Conservation (phyloP, 2,888 invertebrate species). For the Achlya flavicornis region DNA sequence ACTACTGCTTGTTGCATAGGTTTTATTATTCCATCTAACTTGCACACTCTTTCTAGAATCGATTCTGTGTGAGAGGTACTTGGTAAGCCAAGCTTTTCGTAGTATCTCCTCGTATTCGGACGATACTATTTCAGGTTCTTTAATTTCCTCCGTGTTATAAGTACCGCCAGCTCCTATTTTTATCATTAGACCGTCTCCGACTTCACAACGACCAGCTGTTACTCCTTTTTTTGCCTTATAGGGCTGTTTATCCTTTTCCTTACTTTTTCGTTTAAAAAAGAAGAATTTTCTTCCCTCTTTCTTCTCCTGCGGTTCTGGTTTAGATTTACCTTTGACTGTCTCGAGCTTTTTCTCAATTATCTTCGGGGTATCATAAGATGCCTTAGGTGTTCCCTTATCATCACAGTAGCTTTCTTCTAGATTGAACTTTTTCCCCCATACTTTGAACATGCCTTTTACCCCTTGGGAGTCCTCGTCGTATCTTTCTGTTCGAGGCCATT, state of each 20-base stretch:
- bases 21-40: constrained; percentile 68
- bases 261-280: constrained; percentile 63
- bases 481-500: constrained; percentile 38
- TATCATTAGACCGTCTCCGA: constrained; percentile 59
- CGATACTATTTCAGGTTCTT: constrained; percentile 25
- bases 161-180: constrained; percentile 45
- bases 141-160: constrained; percentile 23
- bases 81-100: constrained; percentile 59
- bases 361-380: constrained; percentile 29
- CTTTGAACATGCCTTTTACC: constrained; percentile 68
- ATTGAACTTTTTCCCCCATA: constrained; percentile 70
- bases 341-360: constrained; percentile 20
- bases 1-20: constrained; percentile 63
- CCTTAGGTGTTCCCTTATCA: constrained; percentile 32
- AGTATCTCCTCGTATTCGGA: constrained; percentile 44
- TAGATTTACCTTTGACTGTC: neutral
- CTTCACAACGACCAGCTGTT: constrained; percentile 66
- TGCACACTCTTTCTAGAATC: constrained; percentile 62
- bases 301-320: constrained; percentile 26
- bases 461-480: constrained; percentile 53
- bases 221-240: constrained; percentile 57
- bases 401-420: constrained; percentile 51
- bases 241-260: constrained; percentile 41
- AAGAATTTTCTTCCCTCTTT: constrained; percentile 58
- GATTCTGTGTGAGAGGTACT: constrained; percentile 49